Evolutionary conservation across 1,140 invertebrate species (phyloP).

Genomic region (Homarus americanus): DNA sequence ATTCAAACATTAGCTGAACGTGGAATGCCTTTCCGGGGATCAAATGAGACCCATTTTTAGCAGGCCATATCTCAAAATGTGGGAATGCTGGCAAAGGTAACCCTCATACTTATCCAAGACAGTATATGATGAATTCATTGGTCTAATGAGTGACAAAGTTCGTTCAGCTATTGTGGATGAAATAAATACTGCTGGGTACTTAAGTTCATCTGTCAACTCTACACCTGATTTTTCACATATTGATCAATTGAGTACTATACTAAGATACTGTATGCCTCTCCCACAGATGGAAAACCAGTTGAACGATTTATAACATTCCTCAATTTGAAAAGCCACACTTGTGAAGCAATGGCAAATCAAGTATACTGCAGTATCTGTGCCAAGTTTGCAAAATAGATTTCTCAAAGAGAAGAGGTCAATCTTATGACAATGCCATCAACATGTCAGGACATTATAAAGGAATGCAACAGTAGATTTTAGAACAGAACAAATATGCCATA

Average conservation of each 20-base stretch:
- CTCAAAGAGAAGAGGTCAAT: slow-evolving; percentile 4
- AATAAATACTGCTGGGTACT: background rate
- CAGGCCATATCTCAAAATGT: background rate
- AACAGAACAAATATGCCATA: background rate
- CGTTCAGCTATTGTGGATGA: background rate
- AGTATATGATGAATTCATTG: background rate
- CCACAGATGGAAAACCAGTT: too few species aligned
- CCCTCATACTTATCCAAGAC: too few species aligned
- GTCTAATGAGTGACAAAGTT: slow-evolving; percentile 4
- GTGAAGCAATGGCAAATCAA: background rate
- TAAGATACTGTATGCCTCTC: background rate
- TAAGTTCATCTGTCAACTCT: background rate
- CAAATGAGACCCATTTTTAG: background rate
- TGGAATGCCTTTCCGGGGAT: background rate
- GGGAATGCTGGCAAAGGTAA: too few species aligned
- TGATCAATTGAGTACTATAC: background rate
- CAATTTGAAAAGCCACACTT: background rate
- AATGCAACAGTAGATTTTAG: background rate
- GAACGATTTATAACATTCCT: background rate
- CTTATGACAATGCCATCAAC: background rate
- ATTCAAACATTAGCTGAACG: background rate
- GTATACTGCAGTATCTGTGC: background rate
- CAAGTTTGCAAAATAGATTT: slow-evolving; percentile 20
- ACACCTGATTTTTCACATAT: background rate
- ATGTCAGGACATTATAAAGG: background rate